Conservation (phyloP, 2,797 vertebrate genomes). For the Podarcis lilfordi region DNA sequence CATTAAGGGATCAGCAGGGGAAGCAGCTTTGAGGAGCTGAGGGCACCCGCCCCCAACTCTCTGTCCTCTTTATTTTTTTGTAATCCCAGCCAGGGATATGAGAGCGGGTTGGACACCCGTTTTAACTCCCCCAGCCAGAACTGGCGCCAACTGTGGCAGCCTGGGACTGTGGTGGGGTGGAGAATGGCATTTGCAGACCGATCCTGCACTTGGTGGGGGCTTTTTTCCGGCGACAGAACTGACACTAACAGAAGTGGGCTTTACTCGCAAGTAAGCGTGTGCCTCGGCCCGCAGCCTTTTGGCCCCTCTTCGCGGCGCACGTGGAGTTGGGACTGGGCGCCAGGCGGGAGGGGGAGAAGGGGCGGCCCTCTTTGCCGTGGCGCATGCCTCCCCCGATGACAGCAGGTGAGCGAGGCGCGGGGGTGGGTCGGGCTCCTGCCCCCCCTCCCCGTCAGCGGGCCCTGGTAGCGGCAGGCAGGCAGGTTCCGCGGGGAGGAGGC, state of each 20-base stretch:
- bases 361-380: conserved; percentile 26
- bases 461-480: conserved; percentile 71
- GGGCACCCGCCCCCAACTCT: not conserved
- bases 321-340: not conserved
- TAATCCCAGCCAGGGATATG: not conserved
- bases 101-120: not conserved
- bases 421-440: conserved; percentile 64
- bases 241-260: not conserved
- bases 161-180: not conserved
- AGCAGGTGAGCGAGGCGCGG: conserved; percentile 40
- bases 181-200: not conserved
- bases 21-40: not conserved
- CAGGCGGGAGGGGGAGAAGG: not conserved
- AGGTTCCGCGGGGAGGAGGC: conserved; percentile 77
- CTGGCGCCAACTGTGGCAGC: not conserved
- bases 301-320: conserved; percentile 1
- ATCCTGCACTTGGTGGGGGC: not conserved
- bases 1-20: not conserved
- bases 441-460: conserved; percentile 47
- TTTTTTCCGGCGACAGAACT: not conserved
- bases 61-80: not conserved
- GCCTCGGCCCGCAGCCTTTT: not conserved
- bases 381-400: conserved; percentile 22
- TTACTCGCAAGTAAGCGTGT: not conserved
- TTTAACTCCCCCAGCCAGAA: not conserved